Evolutionary conservation across 2,113 vertebrate species (phyloP), one percentile per base, ranked within the genome.

Genomic region (Ramphastos sulfuratus): DNA sequence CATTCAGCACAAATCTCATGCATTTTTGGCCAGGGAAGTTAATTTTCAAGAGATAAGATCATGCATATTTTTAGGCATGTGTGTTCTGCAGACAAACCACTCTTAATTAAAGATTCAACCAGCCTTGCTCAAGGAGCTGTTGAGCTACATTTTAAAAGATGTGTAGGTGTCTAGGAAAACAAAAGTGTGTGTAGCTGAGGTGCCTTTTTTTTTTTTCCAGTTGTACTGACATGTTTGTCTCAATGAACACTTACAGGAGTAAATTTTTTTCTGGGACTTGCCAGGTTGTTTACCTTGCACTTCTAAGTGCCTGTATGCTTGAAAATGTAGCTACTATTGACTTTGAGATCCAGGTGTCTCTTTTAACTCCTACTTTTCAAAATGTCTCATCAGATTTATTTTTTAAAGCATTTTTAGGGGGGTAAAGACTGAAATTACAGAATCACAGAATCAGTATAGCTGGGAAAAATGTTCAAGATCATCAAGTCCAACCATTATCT

Each of bases 81-180:
- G 44, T 63, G 25, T 82, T 87, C 55, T 70, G 63, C 66, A 84
- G 74, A 48, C 42, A 90, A 91, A 69, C 56, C 28, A 37, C 18
- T 87, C 50, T 60, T 82, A 64, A 35, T 78, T 93, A 91, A 80
- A 89, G 60, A 83, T 91, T 94, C 75, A 67, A 15, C 15, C 59
- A 74, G 21, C 25, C 48, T 85, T 59, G 35, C 50, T 83, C 2
- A 4, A 64, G 42, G 44, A 89, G 64, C 75, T 60, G 24, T 77
- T 39, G 19, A 87, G 61, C 73, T 77, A 24, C n/a, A 42, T 85
- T 92, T 85, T 9, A 64, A 85, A 89, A 85, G 81, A 61, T 25
- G 18, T 30, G 59, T 85, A 50, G 71, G 75, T 77, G 42, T 64
- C 67, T 85, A 66, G 73, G 64, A 77, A 95, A 93, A 82, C 72